A percentile compares a stretch with the other conserved stretches of the same genome.
phyloP scores from a whole-genome alignment of 1,140 invertebrate species.

The Cyclina sinensis region DNA sequence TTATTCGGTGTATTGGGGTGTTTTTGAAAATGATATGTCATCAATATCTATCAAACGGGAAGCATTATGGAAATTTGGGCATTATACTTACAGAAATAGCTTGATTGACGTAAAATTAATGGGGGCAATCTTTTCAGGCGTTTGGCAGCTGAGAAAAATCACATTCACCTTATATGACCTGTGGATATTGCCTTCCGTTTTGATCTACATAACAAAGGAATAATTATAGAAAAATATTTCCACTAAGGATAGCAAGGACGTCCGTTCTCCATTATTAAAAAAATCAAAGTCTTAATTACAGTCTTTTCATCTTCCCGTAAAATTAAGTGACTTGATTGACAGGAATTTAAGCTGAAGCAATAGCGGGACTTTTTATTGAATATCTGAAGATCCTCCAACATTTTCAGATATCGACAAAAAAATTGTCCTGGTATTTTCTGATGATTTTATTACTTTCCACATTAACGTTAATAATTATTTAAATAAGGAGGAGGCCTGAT shows the following conservation, averaged over 20 bases:
- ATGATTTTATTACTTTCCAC: too few relatives aligned
- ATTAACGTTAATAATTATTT: too few relatives aligned
- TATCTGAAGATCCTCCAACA: too few relatives aligned
- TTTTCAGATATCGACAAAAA: too few relatives aligned
- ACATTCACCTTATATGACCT: neutral
- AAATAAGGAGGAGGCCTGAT: too few relatives aligned
- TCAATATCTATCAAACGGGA: neutral
- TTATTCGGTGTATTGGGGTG: too few relatives aligned
- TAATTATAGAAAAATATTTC: neutral
- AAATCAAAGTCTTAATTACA: too few relatives aligned
- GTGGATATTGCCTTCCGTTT: neutral
- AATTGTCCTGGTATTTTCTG: too few relatives aligned
- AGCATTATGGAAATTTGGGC: neutral
- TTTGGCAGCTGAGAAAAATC: neutral
- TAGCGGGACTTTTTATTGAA: too few relatives aligned
- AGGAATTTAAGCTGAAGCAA: too few relatives aligned
- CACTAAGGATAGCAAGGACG: neutral
- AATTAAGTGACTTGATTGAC: too few relatives aligned
- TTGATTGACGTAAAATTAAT: slow-evolving; percentile 2
- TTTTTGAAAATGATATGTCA: neutral
- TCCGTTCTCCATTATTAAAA: neutral
- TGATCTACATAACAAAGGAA: neutral
- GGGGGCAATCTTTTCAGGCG: neutral
- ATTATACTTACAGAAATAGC: neutral
- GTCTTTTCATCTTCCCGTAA: too few relatives aligned